Conservation (phyloP, 2,888 invertebrate species). For the Ormyrus pomaceus region DNA sequence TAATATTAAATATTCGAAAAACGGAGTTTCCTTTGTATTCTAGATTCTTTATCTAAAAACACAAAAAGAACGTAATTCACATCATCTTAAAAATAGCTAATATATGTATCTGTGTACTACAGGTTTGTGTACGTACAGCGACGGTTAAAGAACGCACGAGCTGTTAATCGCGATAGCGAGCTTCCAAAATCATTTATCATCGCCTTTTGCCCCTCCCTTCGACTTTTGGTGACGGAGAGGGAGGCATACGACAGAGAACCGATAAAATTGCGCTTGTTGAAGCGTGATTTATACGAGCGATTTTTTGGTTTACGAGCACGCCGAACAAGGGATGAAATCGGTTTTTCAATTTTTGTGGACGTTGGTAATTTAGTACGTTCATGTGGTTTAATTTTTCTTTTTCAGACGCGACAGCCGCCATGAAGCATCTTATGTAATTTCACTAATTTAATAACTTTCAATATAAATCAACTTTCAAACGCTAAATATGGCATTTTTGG, state of each 20-base stretch:
- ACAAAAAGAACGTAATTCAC: no score
- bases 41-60: no score
- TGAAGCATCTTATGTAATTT: no score
- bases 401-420: no score
- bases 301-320: conserved; percentile 44
- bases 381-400: conserved; percentile 10
- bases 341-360: conserved; percentile 38
- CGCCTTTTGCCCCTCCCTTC: not conserved
- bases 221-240: conserved; percentile 10
- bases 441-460: no score
- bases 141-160: conserved; percentile 16
- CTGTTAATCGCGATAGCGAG: conserved; percentile 23
- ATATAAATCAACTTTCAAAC: no score
- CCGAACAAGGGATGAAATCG: conserved; percentile 36
- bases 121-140: not conserved
- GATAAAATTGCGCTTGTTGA: conserved; percentile 47
- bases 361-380: conserved; percentile 19
- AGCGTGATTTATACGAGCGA: conserved; percentile 46
- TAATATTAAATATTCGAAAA: no score
- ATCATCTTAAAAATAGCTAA: no score
- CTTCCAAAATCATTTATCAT: conserved; percentile 42
- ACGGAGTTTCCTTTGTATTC: no score
- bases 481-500: no score
- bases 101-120: no score
- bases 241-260: conserved; percentile 14